Base-by-base conservation (phyloP, 2,888 invertebrate species). In the Iselma pallidipennis region DNA sequence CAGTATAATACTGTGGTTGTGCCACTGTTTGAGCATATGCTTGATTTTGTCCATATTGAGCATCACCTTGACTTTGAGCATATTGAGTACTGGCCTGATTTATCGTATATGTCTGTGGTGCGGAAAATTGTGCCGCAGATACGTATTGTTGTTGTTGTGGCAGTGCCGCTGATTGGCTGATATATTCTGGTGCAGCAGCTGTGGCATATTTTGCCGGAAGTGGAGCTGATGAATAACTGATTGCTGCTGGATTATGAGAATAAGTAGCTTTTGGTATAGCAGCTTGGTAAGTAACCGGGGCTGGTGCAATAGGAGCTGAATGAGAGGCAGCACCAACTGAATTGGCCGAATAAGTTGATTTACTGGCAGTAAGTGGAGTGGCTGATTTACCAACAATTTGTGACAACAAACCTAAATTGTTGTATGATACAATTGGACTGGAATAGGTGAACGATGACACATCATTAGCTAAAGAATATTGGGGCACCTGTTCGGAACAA, bases 391-490 rank as follows among this genome's bases (percentile, higher is more conserved):
- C 79, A 42, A 71, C 69, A 3, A 75, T 28, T 70, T 80, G 79
- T 19, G 73, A 70, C 5, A 80, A 66, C 9, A 80, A 71, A 14
- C 81, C 81, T 14, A 76, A 66, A 65, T 77, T 81, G 57, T 76
- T 78, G 71, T 81, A 81, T 6, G 74, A 68, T 3, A 81, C 81
- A 23, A 80, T 65, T 7, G 81, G 81, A 59, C 79, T 81, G 42
- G 75, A 75, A 66, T 80, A 81, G 64, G 76, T 75, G 73, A 81
- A 81, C 55, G 76, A 74, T 2, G 80, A 81, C 4, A 81, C 81
- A 50, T 80, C 79, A 28, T 75, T 76, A n/a, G 81, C 81, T 59
- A 78, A 72, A 0, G 81, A 81, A 62, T 77, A 80, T 16, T 71
- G 75, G 28, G 72, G 63, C 19, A 66, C 58, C 53, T 65, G 66